These are phyloP conservation scores for Cnemophilus loriae DNA, from an alignment of 2,113 vertebrate species.

Conservation along the genomic window DNA sequence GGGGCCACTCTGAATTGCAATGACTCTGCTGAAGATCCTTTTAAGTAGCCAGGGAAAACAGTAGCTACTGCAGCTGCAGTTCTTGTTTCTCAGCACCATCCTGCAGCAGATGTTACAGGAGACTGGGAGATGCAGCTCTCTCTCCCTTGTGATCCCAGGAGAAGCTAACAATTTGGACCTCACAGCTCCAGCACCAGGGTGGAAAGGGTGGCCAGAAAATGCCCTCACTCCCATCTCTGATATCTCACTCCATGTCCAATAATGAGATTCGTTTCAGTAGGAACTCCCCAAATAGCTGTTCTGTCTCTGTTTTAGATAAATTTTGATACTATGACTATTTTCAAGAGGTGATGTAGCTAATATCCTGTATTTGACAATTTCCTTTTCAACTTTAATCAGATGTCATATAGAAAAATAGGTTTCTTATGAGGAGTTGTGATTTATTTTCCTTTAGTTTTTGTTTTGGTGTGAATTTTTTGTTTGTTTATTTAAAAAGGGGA, in stretches of 20 bases:
- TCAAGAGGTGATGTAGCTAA: neutral
- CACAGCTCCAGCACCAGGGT: neutral
- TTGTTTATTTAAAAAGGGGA: neutral
- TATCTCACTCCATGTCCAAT: neutral
- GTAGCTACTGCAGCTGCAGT: neutral
- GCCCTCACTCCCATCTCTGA: neutral
- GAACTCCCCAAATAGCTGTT: neutral
- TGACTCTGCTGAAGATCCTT: neutral
- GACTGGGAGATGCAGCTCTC: neutral
- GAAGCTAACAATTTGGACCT: neutral
- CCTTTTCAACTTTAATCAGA: neutral
- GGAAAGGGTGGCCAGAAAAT: neutral
- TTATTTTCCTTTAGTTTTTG: neutral
- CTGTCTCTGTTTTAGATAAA: neutral
- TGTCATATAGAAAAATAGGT: neutral
- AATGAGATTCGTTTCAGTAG: neutral
- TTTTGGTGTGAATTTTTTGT: neutral
- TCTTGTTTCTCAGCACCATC: neutral
- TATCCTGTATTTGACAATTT: neutral
- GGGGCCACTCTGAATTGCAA: neutral
- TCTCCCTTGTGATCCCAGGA: neutral
- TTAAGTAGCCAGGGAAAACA: neutral
- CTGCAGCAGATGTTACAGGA: neutral
- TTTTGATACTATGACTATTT: neutral
- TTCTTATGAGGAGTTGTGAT: neutral